Evolutionary conservation across 37 sponge, comb jelly and placozoan genomes (phyloP).

Genomic region (Beroe forskalii): DNA sequence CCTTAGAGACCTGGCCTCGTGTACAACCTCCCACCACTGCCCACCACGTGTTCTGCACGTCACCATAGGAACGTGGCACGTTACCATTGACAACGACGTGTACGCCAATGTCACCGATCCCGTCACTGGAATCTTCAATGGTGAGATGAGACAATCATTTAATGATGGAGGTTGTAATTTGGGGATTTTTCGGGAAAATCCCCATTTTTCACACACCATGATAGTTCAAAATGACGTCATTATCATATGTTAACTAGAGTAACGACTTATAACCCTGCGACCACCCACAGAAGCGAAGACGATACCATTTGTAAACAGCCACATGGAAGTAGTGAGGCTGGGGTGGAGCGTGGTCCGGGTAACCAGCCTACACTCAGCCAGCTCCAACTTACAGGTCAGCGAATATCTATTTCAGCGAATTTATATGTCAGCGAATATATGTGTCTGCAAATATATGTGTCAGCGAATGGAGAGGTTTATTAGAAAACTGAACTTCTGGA

Average conservation of each 20-base stretch:
- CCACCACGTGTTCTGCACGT: neutral
- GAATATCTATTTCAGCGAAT: too few species aligned
- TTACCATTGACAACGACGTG: constrained; percentile 25
- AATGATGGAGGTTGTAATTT: too few species aligned
- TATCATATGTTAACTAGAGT: too few species aligned
- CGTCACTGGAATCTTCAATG: neutral
- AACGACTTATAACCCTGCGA: too few species aligned
- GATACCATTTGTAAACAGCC: neutral
- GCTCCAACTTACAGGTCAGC: neutral
- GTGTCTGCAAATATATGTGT: too few species aligned
- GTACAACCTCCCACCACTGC: neutral
- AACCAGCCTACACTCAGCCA: neutral
- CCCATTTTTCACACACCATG: too few species aligned
- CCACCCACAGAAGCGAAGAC: neutral
- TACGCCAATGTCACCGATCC: neutral
- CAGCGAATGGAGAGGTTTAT: too few species aligned
- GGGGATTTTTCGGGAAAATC: too few species aligned
- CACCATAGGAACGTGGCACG: neutral
- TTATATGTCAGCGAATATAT: too few species aligned
- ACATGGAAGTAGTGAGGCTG: neutral
- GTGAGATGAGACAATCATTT: too few species aligned
- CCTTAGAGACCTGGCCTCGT: constrained; percentile 5
- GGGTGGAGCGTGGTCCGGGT: neutral
- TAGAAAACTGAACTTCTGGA: too few species aligned
- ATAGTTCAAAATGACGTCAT: too few species aligned